Evolutionary conservation across 2,797 vertebrate genomes (phyloP).

Genomic region (Peromyscus aztecus): DNA sequence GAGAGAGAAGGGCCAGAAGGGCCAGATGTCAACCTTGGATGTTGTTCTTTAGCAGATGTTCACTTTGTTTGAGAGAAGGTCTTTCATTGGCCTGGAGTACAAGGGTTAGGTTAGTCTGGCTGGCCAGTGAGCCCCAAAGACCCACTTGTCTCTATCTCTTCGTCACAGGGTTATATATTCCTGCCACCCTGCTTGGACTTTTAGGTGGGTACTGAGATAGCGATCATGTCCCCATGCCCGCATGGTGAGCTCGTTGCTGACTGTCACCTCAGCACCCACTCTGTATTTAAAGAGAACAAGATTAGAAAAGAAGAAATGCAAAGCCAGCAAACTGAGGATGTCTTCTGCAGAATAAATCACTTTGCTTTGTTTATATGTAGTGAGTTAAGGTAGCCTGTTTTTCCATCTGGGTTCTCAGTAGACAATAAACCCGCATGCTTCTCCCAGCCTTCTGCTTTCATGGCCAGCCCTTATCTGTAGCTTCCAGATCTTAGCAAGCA

Average conservation of each 20-base stretch:
- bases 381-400: background rate
- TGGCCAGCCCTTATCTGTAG: background rate
- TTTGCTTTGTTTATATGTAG: background rate
- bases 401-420: background rate
- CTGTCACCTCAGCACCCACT: background rate
- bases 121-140: background rate
- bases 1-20: too few relatives aligned
- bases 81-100: background rate
- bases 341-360: background rate
- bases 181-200: background rate
- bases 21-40: background rate
- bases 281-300: background rate
- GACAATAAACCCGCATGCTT: too few relatives aligned
- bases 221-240: background rate
- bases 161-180: background rate
- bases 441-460: background rate
- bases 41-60: background rate
- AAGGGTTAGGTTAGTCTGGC: background rate
- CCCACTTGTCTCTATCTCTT: background rate
- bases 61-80: background rate
- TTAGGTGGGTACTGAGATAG: background rate
- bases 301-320: background rate
- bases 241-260: too few relatives aligned
- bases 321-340: background rate
- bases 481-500: slow-evolving; percentile 2